A percentile compares a stretch with the other conserved stretches of the same genome.
phyloP scores from a whole-genome alignment of 2,113 vertebrate genomes.

The Tupaia chinensis region DNA sequence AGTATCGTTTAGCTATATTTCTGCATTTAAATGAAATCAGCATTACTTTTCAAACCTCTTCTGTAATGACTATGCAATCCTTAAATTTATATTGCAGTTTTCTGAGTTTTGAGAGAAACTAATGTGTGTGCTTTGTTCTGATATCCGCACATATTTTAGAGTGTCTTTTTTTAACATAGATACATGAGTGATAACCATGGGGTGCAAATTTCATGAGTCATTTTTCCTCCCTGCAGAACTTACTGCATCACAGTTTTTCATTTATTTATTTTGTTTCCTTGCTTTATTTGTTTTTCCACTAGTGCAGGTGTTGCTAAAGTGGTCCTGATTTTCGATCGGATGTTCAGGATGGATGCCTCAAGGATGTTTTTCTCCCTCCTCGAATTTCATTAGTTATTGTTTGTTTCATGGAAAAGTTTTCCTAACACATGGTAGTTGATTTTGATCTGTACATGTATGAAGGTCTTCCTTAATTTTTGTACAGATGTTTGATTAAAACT shows the following conservation, averaged over 20 bases:
- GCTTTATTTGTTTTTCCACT: not conserved
- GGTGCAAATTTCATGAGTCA: not conserved
- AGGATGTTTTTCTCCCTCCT: not conserved
- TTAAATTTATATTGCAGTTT: not conserved
- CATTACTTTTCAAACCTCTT: not conserved
- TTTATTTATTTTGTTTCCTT: not conserved
- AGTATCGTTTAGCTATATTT: not conserved
- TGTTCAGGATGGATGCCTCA: not conserved
- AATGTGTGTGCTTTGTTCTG: not conserved
- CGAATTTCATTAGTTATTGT: not conserved
- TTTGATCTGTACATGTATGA: not conserved
- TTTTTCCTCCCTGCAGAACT: not conserved
- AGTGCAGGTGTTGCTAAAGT: not conserved
- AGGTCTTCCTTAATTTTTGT: not conserved
- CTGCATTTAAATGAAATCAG: conserved; percentile 33
- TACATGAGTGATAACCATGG: not conserved
- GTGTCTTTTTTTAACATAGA: not conserved
- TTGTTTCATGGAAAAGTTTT: not conserved
- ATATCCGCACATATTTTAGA: not conserved
- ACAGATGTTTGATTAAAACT: not conserved
- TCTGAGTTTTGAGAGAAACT: conserved; percentile 5
- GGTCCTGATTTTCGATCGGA: not conserved
- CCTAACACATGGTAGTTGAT: not conserved
- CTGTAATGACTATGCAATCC: not conserved
- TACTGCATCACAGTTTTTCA: not conserved